These are phyloP conservation scores for Osmerus mordax DNA, from an alignment of 2,113 vertebrate genomes.

Conservation along the genomic window DNA sequence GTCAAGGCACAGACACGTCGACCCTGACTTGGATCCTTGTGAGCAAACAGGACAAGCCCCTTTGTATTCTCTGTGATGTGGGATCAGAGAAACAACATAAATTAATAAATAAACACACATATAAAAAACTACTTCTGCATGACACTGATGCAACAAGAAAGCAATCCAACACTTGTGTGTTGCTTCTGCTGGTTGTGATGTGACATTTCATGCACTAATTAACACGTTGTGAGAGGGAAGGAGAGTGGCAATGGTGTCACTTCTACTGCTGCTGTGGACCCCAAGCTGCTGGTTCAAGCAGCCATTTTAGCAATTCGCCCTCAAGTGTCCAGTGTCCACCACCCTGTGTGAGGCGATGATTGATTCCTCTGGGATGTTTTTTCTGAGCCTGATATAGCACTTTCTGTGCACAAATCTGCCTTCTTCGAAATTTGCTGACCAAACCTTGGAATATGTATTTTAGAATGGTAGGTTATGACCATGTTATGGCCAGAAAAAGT, in stretches of 20 bases:
- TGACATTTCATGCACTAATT: conserved; percentile 62
- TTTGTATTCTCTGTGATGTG: conserved; percentile 74
- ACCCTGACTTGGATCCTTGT: conserved; percentile 29
- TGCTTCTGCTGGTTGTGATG: conserved; percentile 49
- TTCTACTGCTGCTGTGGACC: conserved; percentile 31
- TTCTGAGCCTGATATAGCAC: not conserved
- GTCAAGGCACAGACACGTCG: conserved; percentile 35
- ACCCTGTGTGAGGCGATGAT: conserved; percentile 18
- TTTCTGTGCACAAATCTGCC: not conserved
- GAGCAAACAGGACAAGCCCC: conserved; percentile 43
- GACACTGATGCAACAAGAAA: conserved; percentile 76
- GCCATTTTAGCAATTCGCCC: conserved; percentile 14
- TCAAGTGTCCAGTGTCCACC: conserved; percentile 14
- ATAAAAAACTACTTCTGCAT: conserved; percentile 48
- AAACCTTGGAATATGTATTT: too few species aligned
- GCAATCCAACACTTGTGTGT: conserved; percentile 59
- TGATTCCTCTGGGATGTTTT: conserved; percentile 10
- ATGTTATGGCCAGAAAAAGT: too few species aligned
- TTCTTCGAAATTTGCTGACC: not conserved
- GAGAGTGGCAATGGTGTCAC: conserved; percentile 42
- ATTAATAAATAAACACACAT: conserved; percentile 66
- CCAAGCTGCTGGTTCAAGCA: conserved; percentile 31
- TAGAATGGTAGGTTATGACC: too few species aligned
- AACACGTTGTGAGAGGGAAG: conserved; percentile 47
- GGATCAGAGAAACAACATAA: conserved; percentile 71